Evolutionary conservation across 2,888 invertebrate species (phyloP).

Genomic region (Caenorhabditis drosophilae): DNA sequence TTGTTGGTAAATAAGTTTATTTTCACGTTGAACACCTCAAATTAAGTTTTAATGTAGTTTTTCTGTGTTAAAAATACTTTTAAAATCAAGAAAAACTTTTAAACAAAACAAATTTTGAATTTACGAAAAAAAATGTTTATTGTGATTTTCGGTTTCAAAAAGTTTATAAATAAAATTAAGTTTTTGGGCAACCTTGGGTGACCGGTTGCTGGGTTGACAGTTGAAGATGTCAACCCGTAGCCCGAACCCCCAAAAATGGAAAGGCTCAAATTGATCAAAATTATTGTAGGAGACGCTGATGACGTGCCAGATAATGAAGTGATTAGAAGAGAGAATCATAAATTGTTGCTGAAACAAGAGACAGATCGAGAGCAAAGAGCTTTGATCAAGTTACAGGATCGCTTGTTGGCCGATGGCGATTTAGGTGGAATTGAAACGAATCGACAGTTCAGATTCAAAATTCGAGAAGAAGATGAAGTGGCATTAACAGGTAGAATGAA

Average conservation of each 20-base stretch:
- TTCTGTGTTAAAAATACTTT: too few relatives aligned
- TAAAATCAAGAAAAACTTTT: too few relatives aligned
- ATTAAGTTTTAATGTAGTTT: too few relatives aligned
- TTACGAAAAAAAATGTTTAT: too few relatives aligned
- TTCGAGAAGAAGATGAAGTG: conserved; percentile 38
- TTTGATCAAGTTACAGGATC: conserved; percentile 55
- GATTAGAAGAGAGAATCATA: conserved; percentile 50
- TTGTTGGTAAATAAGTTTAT: conserved; percentile 5
- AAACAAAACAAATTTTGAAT: too few relatives aligned
- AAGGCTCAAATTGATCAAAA: too few relatives aligned
- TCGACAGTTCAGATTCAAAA: conserved; percentile 50
- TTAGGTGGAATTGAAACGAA: conserved; percentile 52
- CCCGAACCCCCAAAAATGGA: conserved; percentile 17
- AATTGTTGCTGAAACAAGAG: conserved; percentile 53
- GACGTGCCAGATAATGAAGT: conserved; percentile 53
- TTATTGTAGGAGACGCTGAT: too few relatives aligned
- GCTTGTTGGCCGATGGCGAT: conserved; percentile 58
- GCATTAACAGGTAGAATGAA: background rate
- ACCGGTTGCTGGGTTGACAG: too few relatives aligned
- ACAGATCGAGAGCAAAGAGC: conserved; percentile 51
- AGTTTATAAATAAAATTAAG: too few relatives aligned
- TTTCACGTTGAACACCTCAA: background rate
- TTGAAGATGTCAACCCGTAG: too few relatives aligned
- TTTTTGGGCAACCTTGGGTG: too few relatives aligned
- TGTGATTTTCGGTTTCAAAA: too few relatives aligned